These are phyloP conservation scores for Tethya wilhelma DNA, from an alignment of 37 sponge, comb jelly and placozoan genomes.

Conservation along the genomic window DNA sequence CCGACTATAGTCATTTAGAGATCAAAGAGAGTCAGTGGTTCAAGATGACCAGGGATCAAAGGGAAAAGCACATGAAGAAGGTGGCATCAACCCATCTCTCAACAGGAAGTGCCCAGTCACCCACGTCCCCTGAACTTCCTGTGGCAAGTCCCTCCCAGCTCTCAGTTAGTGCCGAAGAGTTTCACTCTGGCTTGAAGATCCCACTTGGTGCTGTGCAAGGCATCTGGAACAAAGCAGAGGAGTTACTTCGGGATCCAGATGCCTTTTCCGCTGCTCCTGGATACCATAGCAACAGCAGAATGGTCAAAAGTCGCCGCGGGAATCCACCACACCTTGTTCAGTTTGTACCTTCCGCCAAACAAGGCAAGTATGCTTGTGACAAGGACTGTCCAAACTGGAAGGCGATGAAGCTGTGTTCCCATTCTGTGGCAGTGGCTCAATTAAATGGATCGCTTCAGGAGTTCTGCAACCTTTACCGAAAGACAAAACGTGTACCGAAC, in stretches of 20 bases:
- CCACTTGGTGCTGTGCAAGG: conserved; percentile 22
- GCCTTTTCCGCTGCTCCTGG: conserved; percentile 27
- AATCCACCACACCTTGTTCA: conserved; percentile 27
- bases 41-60: conserved; percentile 13
- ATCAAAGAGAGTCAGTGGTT: conserved; percentile 37
- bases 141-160: not conserved
- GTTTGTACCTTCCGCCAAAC: conserved; percentile 3
- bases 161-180: not conserved
- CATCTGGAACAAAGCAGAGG: conserved; percentile 43
- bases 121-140: not conserved
- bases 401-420: conserved; percentile 27
- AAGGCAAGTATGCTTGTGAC: conserved; percentile 29
- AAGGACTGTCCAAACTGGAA: conserved; percentile 23
- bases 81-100: not conserved
- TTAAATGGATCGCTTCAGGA: not conserved
- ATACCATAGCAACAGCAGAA: not conserved
- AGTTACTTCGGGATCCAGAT: not conserved
- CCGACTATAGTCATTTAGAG: conserved; percentile 17
- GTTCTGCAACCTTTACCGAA: not conserved
- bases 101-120: not conserved
- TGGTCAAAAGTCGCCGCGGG: conserved; percentile 35
- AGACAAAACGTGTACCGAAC: not conserved
- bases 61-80: conserved; percentile 4
- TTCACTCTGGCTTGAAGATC: not conserved
- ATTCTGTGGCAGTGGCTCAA: conserved; percentile 27